Conservation (phyloP, 2,113 vertebrate species). For the Pteropus alecto region DNA sequence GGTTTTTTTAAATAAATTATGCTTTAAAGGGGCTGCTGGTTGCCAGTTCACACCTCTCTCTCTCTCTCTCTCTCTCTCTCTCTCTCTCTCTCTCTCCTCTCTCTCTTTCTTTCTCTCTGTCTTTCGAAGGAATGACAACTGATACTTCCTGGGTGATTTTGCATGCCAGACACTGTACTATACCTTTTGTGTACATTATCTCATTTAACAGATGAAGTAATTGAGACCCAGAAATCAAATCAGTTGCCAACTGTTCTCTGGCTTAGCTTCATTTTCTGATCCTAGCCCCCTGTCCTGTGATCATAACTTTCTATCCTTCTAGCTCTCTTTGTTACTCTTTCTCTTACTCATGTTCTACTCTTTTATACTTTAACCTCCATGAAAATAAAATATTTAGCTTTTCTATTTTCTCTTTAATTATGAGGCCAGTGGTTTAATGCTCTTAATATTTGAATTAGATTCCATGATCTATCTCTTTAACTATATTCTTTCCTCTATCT, state of each 20-base stretch:
- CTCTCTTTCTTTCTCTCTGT: too few relatives aligned
- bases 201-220: not conserved
- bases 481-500: not conserved
- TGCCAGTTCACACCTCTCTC: too few relatives aligned
- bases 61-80: too few relatives aligned
- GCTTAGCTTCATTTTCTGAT: not conserved
- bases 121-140: not conserved
- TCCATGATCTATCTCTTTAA: not conserved
- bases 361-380: not conserved
- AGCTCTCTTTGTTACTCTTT: not conserved
- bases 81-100: too few relatives aligned
- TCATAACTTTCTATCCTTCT: too few relatives aligned
- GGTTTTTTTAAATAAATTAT: too few relatives aligned
- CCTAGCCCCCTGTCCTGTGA: not conserved
- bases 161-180: not conserved
- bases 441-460: not conserved
- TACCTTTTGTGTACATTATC: not conserved
- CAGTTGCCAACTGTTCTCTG: not conserved
- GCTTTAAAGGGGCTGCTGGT: too few relatives aligned
- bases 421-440: not conserved
- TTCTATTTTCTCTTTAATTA: not conserved
- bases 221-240: not conserved
- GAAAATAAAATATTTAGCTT: not conserved
- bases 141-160: not conserved
- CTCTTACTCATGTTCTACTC: not conserved